Base-by-base conservation (phyloP, 2,113 vertebrate species). In the Tyrannus savana region DNA sequence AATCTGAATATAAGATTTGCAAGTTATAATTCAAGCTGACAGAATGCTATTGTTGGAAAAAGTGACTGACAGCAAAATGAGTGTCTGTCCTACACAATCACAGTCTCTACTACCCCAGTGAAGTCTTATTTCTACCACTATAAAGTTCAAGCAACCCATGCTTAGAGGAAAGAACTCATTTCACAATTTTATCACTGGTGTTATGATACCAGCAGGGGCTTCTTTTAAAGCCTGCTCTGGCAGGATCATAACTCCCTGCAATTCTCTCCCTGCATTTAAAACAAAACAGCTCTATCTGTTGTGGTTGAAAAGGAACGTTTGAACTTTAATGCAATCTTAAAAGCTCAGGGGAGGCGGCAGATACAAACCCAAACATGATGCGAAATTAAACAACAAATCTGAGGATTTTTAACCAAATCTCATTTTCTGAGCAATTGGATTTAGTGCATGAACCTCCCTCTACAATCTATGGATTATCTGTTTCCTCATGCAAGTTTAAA, bases 311-410 rank as follows among this genome's bases (percentile, higher is more conserved):
- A 74, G 79, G 93, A 93, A 94, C 5, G 2, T 87, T 84, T 88
- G 90, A 91, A 96, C 77, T 92, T 79, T 47, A 92, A 74, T 16
- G 35, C 50, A 71, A 84, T 80, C 88, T 68, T 24, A 53, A 79
- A 53, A 84, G 88, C 90, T 86, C 79, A 75, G 56, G 90, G 83
- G 37, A 94, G 56, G 86, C 8, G 0, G 81, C 41, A 89, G 95
- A 85, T 87, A 95, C 22, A 95, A 97, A 92, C 62, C 69, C 87
- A 94, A 93, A 93, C 81, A 94, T 5, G 60, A 95, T 79, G 87
- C 84, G 94, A 94, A 96, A 95, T 86, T 94, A 96, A 92, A 72
- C 80, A 91, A 84, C 73, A 91, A 94, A 96, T 93, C 76, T 95
- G 64, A 86, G 73, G 76, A 77, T 77, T 94, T 94, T 90, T 74